Evolutionary conservation across 2,113 vertebrate species (phyloP).

Genomic region (Brachionichthys hirsutus): DNA sequence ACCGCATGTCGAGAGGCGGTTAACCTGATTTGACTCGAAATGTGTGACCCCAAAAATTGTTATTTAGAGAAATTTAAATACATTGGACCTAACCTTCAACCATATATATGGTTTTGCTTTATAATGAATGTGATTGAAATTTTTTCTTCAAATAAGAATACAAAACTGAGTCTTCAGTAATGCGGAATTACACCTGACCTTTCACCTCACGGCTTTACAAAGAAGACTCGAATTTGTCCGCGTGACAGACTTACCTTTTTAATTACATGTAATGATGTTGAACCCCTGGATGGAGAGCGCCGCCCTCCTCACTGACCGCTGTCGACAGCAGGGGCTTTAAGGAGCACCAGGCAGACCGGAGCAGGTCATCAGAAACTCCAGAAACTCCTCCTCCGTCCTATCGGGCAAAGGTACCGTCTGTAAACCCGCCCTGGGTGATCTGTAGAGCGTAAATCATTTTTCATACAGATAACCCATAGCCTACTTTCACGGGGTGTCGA

Average conservation of each 20-base stretch:
- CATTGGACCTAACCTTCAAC: no score
- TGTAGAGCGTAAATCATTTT: constrained; percentile 22
- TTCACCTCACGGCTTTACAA: neutral
- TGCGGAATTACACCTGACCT: neutral
- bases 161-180: neutral
- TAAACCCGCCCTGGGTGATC: constrained; percentile 40
- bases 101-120: no score
- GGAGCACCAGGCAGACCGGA: constrained; percentile 8
- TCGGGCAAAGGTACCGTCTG: constrained; percentile 14
- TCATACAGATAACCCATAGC: constrained; percentile 23
- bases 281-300: neutral
- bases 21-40: no score
- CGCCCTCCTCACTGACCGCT: neutral
- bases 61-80: no score
- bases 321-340: constrained; percentile 52
- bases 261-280: neutral
- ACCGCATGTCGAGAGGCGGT: constrained; percentile 27
- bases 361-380: constrained; percentile 36
- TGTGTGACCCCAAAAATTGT: no score
- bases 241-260: constrained; percentile 8
- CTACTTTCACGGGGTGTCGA: constrained; percentile 31
- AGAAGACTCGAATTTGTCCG: neutral
- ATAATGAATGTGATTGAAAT: no score
- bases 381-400: constrained; percentile 37
- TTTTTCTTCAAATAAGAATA: neutral